Base-by-base conservation (phyloP, 2,797 vertebrate species). In the Anolis apletophallus region DNA sequence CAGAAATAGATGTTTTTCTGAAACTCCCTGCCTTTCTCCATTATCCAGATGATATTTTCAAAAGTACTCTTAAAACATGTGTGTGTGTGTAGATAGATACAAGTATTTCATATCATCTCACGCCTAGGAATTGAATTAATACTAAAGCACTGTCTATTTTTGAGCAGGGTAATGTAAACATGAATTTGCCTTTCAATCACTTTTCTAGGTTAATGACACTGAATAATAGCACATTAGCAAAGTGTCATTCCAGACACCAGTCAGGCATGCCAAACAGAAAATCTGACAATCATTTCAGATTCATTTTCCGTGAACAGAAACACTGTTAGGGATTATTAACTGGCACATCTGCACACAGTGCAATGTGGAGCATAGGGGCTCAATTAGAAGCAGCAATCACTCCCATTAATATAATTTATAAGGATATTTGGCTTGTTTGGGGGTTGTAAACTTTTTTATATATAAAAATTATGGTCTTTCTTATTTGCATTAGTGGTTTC, bases 181-280 rank as follows among this genome's bases (percentile, higher is more conserved):
- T 61, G 93, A 95, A 96, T 93, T 95, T 94, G 96, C 95, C 96
- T 96, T 96, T 96, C 96, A 96, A 95, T 97, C 96, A 95, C 91
- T 95, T 92, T 89, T 89, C 87, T 0, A 91, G 93, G 95, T 96
- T 97, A 97, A 97, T 95, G 95, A 96, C 96, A 97, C 94, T 96
- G 96, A 96, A 94, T 97, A 96, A 97, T 96, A 95, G 96, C 94
- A 93, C 96, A 97, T 97, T 97, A 97, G 95, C 89, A 86, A 93
- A 96, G 93, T 96, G 96, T 95, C 96, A 95, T 96, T 97, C 93
- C 94, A 96, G 96, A 92, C 95, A 94, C 84, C 95, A 96, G 96
- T 90, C 95, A 96, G 95, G 96, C 97, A 95, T 96, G 96, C 96
- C 96, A 96, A 96, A 95, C 91, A 95, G 94, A 97, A 96, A 94